A percentile compares a stretch with the other conserved stretches of the same genome.
phyloP scores from a whole-genome alignment of 2,113 vertebrate genomes.

The Syrmaticus mikado region DNA sequence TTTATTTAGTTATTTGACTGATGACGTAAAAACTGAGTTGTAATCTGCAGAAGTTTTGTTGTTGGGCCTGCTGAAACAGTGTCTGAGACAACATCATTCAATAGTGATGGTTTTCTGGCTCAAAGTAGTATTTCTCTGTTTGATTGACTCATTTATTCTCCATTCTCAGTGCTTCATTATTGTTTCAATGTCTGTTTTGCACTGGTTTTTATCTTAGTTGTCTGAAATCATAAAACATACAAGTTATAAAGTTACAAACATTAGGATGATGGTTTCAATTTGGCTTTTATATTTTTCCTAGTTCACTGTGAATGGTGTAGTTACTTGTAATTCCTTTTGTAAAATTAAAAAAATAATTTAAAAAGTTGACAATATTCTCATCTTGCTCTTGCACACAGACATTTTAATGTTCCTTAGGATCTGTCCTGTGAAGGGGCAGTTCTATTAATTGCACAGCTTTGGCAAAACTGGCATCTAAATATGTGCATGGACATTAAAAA shows the following conservation, averaged over 20 bases:
- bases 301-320: background rate
- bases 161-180: background rate
- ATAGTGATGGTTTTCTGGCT: background rate
- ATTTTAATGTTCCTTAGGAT: background rate
- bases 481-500: background rate
- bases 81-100: accelerated
- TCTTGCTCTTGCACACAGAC: background rate
- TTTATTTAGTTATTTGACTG: background rate
- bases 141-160: background rate
- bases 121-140: background rate
- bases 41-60: background rate
- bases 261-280: background rate
- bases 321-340: background rate
- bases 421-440: background rate
- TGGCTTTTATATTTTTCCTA: background rate
- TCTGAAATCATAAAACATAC: background rate
- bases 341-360: background rate
- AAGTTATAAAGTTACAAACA: background rate
- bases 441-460: background rate
- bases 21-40: background rate
- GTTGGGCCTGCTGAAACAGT: background rate
- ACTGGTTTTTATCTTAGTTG: background rate
- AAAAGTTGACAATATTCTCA: background rate
- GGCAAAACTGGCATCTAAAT: background rate
- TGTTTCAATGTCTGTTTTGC: background rate